Percentiles rank a stretch among this genome's conserved stretches.
phyloP scores from a whole-genome alignment of 2,113 vertebrate species.

The Noturus placidus region DNA sequence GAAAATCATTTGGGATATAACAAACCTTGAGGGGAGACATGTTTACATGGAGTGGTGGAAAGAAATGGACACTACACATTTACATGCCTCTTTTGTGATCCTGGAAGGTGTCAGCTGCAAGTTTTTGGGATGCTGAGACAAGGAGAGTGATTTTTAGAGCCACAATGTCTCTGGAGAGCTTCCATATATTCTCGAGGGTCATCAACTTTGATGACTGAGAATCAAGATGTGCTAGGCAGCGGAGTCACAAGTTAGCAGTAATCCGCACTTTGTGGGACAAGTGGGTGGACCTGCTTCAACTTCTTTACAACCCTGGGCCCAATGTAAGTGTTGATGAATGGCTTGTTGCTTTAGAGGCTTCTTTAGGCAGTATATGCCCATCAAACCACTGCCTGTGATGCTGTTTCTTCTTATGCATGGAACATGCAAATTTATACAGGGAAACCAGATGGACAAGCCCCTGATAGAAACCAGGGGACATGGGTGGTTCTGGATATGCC shows the following conservation, averaged over 20 bases:
- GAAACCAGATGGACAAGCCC: not conserved
- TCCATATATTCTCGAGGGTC: not conserved
- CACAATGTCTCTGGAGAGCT: not conserved
- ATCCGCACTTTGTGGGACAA: not conserved
- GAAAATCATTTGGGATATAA: conserved; percentile 6
- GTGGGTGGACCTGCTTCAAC: not conserved
- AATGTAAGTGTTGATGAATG: not conserved
- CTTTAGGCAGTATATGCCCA: not conserved
- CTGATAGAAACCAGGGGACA: not conserved
- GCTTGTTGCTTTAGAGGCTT: not conserved
- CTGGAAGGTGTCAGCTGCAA: too few species aligned
- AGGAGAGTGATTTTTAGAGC: not conserved
- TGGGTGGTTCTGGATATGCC: not conserved
- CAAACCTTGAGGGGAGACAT: not conserved
- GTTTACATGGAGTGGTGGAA: conserved; percentile 9
- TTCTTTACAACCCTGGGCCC: not conserved
- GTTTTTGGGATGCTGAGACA: not conserved
- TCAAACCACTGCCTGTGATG: not conserved
- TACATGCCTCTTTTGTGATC: too few species aligned
- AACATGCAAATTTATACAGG: not conserved
- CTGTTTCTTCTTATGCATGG: not conserved
- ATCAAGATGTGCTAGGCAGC: too few species aligned
- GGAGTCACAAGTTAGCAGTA: not conserved
- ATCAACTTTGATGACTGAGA: not conserved
- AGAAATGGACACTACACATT: not conserved